Percentiles rank a stretch among this genome's conserved stretches.
These are phyloP conservation scores for Picus viridis DNA, from an alignment of 2,797 vertebrate genomes.

Conservation along the genomic window DNA sequence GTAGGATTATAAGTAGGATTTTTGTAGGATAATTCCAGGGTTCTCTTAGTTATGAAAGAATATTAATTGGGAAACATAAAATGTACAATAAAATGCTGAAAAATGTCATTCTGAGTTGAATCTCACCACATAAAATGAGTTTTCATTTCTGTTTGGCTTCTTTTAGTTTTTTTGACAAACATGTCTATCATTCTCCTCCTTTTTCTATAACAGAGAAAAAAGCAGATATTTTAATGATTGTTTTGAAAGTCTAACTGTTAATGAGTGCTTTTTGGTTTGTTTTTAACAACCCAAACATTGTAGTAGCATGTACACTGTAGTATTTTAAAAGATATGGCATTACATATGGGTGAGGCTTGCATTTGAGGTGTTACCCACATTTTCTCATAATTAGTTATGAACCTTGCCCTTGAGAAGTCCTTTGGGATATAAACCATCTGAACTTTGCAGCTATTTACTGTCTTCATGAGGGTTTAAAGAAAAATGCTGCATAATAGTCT, in stretches of 20 bases:
- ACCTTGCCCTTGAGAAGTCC: neutral
- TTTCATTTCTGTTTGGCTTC: neutral
- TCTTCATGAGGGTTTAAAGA: neutral
- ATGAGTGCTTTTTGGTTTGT: neutral
- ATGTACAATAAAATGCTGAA: neutral
- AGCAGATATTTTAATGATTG: neutral
- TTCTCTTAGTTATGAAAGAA: neutral
- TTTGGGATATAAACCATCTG: neutral
- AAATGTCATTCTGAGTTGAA: neutral
- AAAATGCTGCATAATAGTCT: neutral
- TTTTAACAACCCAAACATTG: neutral
- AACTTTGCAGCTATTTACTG: constrained; percentile 9
- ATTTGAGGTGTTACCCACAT: neutral
- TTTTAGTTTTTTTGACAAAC: neutral
- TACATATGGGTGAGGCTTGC: neutral
- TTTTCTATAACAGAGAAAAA: neutral
- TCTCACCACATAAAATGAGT: rapidly evolving
- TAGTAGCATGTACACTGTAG: neutral
- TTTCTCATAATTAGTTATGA: neutral
- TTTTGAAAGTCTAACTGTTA: neutral
- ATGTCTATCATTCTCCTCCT: neutral
- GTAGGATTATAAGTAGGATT: neutral
- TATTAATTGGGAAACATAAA: neutral
- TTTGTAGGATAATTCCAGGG: neutral
- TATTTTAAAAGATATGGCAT: neutral